A percentile compares a stretch with the other conserved stretches of the same genome.
phyloP scores from a whole-genome alignment of 2,888 invertebrate genomes.

The Rhopalosiphum nymphaeae region DNA sequence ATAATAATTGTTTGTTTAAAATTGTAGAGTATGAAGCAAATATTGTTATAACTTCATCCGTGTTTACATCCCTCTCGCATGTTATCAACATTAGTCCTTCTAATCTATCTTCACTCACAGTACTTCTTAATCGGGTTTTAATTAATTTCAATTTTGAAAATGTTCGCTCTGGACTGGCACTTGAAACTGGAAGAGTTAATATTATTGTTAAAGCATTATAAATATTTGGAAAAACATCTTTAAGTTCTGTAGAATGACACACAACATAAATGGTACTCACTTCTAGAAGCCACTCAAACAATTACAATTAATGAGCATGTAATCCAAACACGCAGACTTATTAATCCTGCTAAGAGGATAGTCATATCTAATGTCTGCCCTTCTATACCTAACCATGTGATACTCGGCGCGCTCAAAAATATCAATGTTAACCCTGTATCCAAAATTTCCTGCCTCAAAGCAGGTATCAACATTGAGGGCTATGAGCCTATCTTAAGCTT shows the following conservation, averaged over 20 bases:
- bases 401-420: no score
- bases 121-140: constrained; percentile 17
- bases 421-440: no score
- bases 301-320: no score
- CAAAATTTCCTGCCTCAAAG: no score
- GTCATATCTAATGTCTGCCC: no score
- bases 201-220: neutral
- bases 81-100: constrained; percentile 32
- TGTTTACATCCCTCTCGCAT: constrained; percentile 21
- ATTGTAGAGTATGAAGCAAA: constrained; percentile 8
- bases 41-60: constrained; percentile 10
- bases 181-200: constrained; percentile 23
- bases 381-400: no score
- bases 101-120: neutral
- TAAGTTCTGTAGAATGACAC: constrained; percentile 24
- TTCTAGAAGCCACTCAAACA: no score
- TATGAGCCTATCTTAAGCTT: no score
- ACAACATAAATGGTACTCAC: no score
- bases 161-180: constrained; percentile 7
- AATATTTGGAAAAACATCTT: constrained; percentile 24
- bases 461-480: no score
- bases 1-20: constrained; percentile 13
- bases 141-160: constrained; percentile 15
- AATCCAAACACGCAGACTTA: no score
- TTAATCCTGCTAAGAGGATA: no score